A percentile compares a stretch with the other conserved stretches of the same genome.
phyloP scores from a whole-genome alignment of 1,140 invertebrate species.

The Drepana arcuata region DNA sequence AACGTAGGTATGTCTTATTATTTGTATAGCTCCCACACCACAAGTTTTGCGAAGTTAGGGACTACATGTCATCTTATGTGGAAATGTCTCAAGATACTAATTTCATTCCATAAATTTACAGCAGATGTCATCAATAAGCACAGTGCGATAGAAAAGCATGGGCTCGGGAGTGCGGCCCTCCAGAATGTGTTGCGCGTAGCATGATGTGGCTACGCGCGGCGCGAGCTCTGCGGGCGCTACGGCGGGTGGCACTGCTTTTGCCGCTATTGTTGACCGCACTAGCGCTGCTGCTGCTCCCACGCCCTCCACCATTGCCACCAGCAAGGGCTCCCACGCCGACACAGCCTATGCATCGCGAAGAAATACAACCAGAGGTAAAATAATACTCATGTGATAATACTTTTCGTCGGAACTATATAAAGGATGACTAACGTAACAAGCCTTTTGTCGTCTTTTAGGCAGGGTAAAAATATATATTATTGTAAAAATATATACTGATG shows the following conservation, averaged over 20 bases:
- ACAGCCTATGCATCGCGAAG: too few species aligned
- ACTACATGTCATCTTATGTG: too few species aligned
- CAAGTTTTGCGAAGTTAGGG: too few species aligned
- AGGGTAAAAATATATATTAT: too few species aligned
- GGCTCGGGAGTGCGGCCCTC: background rate
- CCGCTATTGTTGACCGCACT: conserved; percentile 47
- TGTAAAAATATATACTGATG: too few species aligned
- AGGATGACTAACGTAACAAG: too few species aligned
- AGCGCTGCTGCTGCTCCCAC: conserved; percentile 55
- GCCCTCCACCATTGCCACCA: conserved; percentile 31
- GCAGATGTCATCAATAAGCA: conserved; percentile 1
- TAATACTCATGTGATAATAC: conserved; percentile 1
- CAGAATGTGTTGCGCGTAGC: conserved; percentile 15
- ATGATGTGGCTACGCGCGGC: conserved; percentile 60
- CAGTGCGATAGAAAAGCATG: conserved; percentile 2
- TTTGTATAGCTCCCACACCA: too few species aligned
- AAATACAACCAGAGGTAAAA: conserved; percentile 17
- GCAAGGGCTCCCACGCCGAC: conserved; percentile 20
- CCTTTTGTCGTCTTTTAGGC: too few species aligned
- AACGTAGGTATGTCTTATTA: too few species aligned
- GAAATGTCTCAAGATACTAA: too few species aligned
- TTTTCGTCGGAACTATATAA: background rate
- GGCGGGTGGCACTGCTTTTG: conserved; percentile 50
- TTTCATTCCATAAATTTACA: too few species aligned
- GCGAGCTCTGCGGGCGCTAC: conserved; percentile 46